phyloP scores from a whole-genome alignment of 2,113 vertebrate species.

The Nothobranchius furzeri region DNA sequence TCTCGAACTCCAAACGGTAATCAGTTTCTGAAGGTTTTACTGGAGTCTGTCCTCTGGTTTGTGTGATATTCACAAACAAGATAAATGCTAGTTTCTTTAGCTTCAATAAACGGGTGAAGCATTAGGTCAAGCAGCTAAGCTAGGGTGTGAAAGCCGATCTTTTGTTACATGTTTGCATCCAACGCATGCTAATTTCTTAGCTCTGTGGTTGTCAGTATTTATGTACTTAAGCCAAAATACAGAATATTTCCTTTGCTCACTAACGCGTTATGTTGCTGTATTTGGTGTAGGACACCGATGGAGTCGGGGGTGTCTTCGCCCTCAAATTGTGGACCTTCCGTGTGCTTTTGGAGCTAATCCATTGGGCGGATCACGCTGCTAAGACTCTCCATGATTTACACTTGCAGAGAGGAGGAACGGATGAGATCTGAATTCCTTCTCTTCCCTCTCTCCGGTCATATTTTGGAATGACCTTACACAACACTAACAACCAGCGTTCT shows the following conservation, averaged over 20 bases:
- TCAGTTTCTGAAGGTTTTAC: too few species aligned
- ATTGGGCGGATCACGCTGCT: slow-evolving; percentile 77
- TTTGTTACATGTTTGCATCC: background rate
- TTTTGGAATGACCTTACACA: slow-evolving; percentile 33
- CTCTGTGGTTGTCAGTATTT: too few species aligned
- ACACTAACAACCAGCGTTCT: slow-evolving; percentile 54
- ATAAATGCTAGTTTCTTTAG: too few species aligned
- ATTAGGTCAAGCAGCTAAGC: background rate
- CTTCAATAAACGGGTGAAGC: too few species aligned
- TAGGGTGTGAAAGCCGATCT: background rate
- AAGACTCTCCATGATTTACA: slow-evolving; percentile 74
- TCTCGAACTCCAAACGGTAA: too few species aligned
- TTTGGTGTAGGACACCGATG: slow-evolving; percentile 67
- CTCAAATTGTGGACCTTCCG: slow-evolving; percentile 79
- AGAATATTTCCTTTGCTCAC: background rate
- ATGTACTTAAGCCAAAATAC: background rate
- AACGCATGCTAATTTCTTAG: background rate
- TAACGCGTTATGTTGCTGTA: background rate
- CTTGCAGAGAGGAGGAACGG: slow-evolving; percentile 51
- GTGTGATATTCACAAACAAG: too few species aligned
- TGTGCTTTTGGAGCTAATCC: slow-evolving; percentile 78
- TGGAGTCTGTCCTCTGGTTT: too few species aligned
- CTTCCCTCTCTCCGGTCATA: background rate
- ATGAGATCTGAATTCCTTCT: slow-evolving; percentile 48
- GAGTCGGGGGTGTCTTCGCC: slow-evolving; percentile 62